Evolutionary conservation across 2,113 vertebrate genomes (phyloP).

Genomic region (Protomyctophum bolini): DNA sequence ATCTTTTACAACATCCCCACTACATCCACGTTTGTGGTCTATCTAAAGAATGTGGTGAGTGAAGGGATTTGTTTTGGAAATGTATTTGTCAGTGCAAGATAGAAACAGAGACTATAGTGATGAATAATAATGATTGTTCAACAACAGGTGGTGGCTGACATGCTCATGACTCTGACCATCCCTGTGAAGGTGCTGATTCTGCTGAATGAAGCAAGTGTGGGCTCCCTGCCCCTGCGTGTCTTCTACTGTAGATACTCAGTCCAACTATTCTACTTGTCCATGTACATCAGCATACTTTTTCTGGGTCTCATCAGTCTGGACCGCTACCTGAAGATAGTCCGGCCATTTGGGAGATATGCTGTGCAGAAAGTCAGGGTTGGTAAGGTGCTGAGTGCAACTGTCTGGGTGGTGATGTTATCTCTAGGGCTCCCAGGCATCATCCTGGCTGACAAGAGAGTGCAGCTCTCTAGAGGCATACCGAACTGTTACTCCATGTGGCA

Average conservation of each 20-base stretch:
- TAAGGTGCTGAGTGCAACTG: conserved; percentile 52
- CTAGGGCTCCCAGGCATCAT: conserved; percentile 76
- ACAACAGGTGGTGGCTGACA: conserved; percentile 75
- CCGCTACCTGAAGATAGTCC: conserved; percentile 82
- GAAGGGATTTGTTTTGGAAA: neutral
- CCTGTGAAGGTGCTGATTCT: conserved; percentile 73
- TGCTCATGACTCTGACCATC: conserved; percentile 81
- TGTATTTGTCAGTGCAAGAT: neutral
- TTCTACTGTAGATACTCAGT: conserved; percentile 79
- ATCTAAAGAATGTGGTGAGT: conserved; percentile 81
- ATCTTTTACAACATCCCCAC: conserved; percentile 87
- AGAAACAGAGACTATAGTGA: no score
- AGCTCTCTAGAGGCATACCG: conserved; percentile 4
- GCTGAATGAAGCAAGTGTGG: conserved; percentile 70
- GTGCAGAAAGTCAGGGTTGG: conserved; percentile 70
- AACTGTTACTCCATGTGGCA: conserved; percentile 77
- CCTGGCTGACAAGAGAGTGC: conserved; percentile 60
- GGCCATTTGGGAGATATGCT: conserved; percentile 67
- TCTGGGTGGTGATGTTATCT: conserved; percentile 75
- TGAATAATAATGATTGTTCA: neutral
- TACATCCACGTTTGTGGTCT: conserved; percentile 81
- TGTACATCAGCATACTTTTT: conserved; percentile 83
- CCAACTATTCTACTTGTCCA: conserved; percentile 80
- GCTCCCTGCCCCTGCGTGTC: conserved; percentile 61
- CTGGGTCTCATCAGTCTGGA: conserved; percentile 83